phyloP scores from a whole-genome alignment of 2,797 vertebrate species.

The Enteromius afrohamiltoni region DNA sequence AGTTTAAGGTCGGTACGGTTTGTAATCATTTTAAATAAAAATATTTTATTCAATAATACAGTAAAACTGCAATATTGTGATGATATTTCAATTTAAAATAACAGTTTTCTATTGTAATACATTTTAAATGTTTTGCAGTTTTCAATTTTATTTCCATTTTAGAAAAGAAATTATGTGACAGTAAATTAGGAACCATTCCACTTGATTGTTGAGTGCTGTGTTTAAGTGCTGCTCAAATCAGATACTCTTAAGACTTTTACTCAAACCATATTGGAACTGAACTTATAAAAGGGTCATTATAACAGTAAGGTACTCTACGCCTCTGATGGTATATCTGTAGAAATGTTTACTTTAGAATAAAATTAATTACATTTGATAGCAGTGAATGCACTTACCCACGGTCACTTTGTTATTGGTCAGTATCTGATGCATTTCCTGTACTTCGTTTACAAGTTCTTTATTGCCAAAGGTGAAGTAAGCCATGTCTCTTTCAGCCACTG shows the following conservation, averaged over 20 bases:
- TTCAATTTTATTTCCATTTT: background rate
- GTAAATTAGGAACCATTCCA: background rate
- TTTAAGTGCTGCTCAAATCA: background rate
- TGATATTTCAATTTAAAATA: background rate
- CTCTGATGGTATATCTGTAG: background rate
- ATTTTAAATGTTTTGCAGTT: background rate
- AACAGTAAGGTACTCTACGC: background rate
- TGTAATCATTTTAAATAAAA: background rate
- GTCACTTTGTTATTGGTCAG: slow-evolving; percentile 57
- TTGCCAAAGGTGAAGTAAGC: slow-evolving; percentile 75
- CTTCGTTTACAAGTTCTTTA: background rate
- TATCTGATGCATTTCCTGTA: slow-evolving; percentile 62
- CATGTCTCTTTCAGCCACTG: slow-evolving; percentile 62
- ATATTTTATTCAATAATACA: background rate
- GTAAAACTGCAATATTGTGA: background rate
- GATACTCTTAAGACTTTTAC: background rate
- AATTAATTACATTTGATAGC: background rate
- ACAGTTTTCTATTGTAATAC: background rate
- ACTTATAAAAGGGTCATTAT: background rate
- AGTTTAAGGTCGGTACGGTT: background rate
- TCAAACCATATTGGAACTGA: background rate
- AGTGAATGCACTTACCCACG: slow-evolving; percentile 68
- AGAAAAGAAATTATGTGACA: background rate
- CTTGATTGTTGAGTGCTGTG: background rate
- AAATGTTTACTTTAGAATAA: background rate